phyloP scores from a whole-genome alignment of 2,797 vertebrate species.

The Eupleurogrammus muticus region DNA sequence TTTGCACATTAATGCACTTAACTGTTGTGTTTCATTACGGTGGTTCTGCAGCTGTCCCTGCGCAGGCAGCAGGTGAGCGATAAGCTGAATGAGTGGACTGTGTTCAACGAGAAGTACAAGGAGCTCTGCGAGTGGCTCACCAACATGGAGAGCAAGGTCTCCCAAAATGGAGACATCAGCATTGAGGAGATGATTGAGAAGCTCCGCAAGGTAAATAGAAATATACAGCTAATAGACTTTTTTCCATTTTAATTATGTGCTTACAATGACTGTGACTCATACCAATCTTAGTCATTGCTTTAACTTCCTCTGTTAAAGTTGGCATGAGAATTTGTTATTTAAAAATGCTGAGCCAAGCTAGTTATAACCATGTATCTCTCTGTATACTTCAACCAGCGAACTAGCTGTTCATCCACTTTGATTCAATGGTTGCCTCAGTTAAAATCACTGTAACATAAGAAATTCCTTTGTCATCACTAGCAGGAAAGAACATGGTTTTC shows the following conservation, averaged over 20 bases:
- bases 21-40: not conserved
- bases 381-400: not conserved
- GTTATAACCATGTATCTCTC: not conserved
- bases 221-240: not conserved
- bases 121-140: slow-evolving; percentile 98
- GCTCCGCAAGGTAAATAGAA: slow-evolving; percentile 90
- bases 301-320: no score
- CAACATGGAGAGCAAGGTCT: slow-evolving; percentile 97
- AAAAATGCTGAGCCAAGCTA: not conserved
- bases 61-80: slow-evolving; percentile 92
- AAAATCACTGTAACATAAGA: not conserved
- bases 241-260: not conserved
- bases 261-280: not conserved
- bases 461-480: no score
- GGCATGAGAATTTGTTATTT: not conserved
- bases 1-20: not conserved
- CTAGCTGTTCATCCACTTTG: not conserved
- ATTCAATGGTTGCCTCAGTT: not conserved
- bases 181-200: slow-evolving; percentile 99
- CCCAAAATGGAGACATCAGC: slow-evolving; percentile 96
- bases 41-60: slow-evolving; percentile 86
- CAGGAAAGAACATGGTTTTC: no score
- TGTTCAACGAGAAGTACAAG: slow-evolving; percentile 96
- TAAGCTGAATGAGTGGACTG: slow-evolving; percentile 94
- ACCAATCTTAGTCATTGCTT: not conserved